These are phyloP conservation scores for Telmatochromis brichardi DNA, from an alignment of 2,113 vertebrate genomes.

Conservation along the genomic window DNA sequence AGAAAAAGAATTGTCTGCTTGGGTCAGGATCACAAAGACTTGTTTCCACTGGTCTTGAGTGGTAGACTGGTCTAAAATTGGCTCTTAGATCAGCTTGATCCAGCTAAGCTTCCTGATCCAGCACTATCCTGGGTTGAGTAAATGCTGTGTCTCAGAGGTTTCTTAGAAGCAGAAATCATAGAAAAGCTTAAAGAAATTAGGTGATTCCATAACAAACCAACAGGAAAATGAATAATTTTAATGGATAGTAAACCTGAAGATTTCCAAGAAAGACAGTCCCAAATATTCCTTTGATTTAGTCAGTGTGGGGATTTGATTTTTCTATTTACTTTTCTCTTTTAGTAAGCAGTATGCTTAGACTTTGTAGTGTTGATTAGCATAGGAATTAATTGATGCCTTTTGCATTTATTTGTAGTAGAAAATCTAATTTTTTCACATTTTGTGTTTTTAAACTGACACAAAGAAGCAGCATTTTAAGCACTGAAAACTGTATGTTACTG, in stretches of 20 bases:
- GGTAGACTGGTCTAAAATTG: not conserved
- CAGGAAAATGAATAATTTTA: not conserved
- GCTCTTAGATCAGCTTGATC: not conserved
- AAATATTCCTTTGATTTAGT: not conserved
- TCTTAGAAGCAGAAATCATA: not conserved
- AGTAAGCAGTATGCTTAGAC: not conserved
- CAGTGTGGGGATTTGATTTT: not conserved
- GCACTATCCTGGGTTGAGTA: not conserved
- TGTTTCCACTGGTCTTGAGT: not conserved
- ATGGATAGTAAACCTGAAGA: not conserved
- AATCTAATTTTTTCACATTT: not conserved
- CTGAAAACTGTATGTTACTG: not conserved
- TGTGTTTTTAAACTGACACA: not conserved
- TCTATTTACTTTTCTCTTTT: not conserved
- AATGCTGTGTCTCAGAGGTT: not conserved
- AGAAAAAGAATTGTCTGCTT: not conserved
- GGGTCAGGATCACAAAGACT: not conserved
- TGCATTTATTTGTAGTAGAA: not conserved
- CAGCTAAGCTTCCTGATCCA: not conserved
- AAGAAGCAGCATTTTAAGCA: not conserved
- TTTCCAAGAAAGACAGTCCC: not conserved
- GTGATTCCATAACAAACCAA: not conserved
- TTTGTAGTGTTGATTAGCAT: not conserved
- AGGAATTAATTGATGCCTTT: not conserved
- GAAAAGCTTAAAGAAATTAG: not conserved